A percentile compares a stretch with the other conserved stretches of the same genome.
Conservation (phyloP, 2,113 vertebrate species). For the Xiphophorus hellerii region DNA sequence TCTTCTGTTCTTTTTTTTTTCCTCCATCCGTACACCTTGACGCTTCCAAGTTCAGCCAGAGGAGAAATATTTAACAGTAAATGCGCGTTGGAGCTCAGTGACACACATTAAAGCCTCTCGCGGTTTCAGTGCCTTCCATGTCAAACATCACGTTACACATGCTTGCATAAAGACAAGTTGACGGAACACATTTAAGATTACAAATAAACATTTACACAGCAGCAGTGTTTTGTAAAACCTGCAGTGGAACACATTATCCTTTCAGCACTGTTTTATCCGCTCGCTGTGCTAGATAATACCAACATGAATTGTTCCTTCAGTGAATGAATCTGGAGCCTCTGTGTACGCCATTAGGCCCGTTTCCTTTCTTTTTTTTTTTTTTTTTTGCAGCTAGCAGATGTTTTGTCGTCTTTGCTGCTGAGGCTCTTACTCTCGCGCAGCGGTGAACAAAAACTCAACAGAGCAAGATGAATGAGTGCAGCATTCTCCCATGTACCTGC, state of each 20-base stretch:
- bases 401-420: conserved; percentile 63
- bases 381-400: conserved; percentile 65
- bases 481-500: conserved; percentile 33
- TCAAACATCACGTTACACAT: conserved; percentile 46
- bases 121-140: conserved; percentile 10
- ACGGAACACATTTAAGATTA: conserved; percentile 47
- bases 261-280: conserved; percentile 39
- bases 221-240: conserved; percentile 51
- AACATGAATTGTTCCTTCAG: conserved; percentile 59
- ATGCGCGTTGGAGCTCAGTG: conserved; percentile 5
- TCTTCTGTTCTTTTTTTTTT: conserved; percentile 5
- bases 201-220: conserved; percentile 34
- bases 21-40: conserved; percentile 28
- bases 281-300: conserved; percentile 62
- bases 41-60: conserved; percentile 15
- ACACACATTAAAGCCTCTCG: conserved; percentile 24
- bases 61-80: conserved; percentile 19
- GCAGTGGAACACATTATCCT: conserved; percentile 64
- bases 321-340: conserved; percentile 58
- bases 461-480: conserved; percentile 55
- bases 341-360: conserved; percentile 70
- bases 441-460: conserved; percentile 33
- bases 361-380: conserved; percentile 20
- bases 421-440: conserved; percentile 35
- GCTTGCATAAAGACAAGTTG: conserved; percentile 40